Evolutionary conservation across 2,797 vertebrate species (phyloP).

Genomic region (Sternarchorhynchus goeldii): DNA sequence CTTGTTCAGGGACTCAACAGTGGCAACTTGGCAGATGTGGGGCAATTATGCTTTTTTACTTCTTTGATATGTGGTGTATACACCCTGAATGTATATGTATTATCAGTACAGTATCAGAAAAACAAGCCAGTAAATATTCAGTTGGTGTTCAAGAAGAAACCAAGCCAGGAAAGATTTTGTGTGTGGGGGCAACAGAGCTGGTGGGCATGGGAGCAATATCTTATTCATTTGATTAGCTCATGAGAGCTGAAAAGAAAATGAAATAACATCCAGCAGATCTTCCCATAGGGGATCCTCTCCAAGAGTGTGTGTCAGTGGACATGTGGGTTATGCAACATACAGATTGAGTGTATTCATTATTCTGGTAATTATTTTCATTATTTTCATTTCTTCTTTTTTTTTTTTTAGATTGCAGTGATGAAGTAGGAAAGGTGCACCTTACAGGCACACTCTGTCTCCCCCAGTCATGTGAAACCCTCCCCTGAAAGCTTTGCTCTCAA

Average conservation of each 20-base stretch:
- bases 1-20: too few relatives aligned
- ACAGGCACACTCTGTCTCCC: not conserved
- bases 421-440: not conserved
- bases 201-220: slow-evolving; percentile 61
- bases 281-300: slow-evolving; percentile 56
- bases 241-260: slow-evolving; percentile 59
- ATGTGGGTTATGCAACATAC: slow-evolving; percentile 8
- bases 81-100: not conserved
- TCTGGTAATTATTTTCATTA: slow-evolving; percentile 34
- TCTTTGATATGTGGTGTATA: not conserved
- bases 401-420: slow-evolving; percentile 16
- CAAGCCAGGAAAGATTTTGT: slow-evolving; percentile 54
- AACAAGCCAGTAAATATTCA: slow-evolving; percentile 46
- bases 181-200: slow-evolving; percentile 60
- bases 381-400: slow-evolving; percentile 19
- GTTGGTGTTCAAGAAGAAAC: slow-evolving; percentile 54
- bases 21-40: too few relatives aligned
- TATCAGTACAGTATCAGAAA: not conserved
- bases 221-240: slow-evolving; percentile 64
- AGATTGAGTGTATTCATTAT: not conserved
- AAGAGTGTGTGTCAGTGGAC: slow-evolving; percentile 48
- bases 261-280: slow-evolving; percentile 67
- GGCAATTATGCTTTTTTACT: not conserved
- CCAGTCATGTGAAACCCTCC: not conserved
- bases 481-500: slow-evolving; percentile 2